Conservation (phyloP, 2,113 vertebrate species). For the Antechinus flavipes region DNA sequence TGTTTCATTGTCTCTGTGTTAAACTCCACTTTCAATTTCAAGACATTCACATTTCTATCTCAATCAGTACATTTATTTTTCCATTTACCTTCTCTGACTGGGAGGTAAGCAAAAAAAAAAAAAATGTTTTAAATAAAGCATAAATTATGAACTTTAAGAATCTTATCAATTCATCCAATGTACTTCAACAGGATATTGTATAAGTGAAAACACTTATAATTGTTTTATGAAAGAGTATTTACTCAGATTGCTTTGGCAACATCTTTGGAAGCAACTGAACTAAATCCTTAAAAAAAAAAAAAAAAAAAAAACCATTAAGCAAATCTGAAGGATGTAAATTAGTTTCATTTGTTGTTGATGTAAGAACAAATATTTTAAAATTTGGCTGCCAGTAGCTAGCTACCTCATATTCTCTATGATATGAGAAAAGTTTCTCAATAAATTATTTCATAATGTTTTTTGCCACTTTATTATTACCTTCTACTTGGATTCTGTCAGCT, state of each 20-base stretch:
- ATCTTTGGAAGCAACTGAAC: not conserved
- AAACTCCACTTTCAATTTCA: constrained; percentile 19
- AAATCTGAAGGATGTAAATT: not conserved
- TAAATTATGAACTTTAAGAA: not conserved
- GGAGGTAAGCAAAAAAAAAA: not conserved
- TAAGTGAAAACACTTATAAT: not conserved
- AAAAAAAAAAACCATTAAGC: not conserved
- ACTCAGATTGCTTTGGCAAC: not conserved
- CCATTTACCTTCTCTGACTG: not conserved
- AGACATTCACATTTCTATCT: not conserved
- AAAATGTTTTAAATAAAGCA: not conserved
- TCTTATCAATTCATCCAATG: not conserved
- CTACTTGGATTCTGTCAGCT: not conserved
- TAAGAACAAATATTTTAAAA: not conserved
- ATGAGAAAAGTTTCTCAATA: not conserved
- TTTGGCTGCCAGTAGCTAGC: not conserved
- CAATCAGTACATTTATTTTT: not conserved
- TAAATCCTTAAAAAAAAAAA: not conserved
- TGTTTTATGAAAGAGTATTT: no score
- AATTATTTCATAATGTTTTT: not conserved
- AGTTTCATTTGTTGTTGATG: not conserved
- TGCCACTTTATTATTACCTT: not conserved
- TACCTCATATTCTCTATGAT: not conserved
- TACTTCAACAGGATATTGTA: not conserved
- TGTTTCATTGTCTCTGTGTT: constrained; percentile 38